Evolutionary conservation across 2,888 invertebrate species (phyloP), one percentile per base, ranked within the genome.

Genomic region (Epinotia bilunana): DNA sequence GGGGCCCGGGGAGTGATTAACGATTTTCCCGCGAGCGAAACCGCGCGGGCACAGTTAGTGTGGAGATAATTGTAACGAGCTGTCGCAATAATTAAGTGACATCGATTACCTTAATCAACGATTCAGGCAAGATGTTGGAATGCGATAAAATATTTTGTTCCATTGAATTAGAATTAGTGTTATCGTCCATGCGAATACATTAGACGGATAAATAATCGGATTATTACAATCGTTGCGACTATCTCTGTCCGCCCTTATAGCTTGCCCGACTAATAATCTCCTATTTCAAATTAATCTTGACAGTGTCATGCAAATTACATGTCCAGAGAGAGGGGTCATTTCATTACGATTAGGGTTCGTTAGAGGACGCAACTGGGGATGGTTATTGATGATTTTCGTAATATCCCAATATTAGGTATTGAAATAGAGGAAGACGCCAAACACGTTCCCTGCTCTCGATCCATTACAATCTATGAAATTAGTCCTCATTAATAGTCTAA

Each of bases 31-130:
- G 16, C 49, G 49, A 16, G 5, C 49, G 5, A 16, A 49, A 49
- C 49, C 49, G 13, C 49, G 13, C 16, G 49, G 16, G 49, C 16
- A 16, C 49, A 49, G 16, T 49, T 49, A 49, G 16, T 23, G 57
- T 49, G 58, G 64, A 60, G 64, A 58, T 71, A 67, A 57, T 70
- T 74, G 6, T 53, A 28, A 62, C 43, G 58, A 63, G 63, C 64
- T 79, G 78, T 78, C 81, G 77, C 81, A 81, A 80, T 79, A 81
- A 81, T 79, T 82, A 81, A 80, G 81, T 62, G 53, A 55, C 28
- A 33, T 20, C 11, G 33, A 55, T 60, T 65, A 55, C n/a, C 3
- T 43, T 74, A 74, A 65, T 72, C 71, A 63, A 49, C 64, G n/a
- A 6, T 63, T 69, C 13, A 63, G 46, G 58, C 62, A 60, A 33